phyloP scores from a whole-genome alignment of 2,888 invertebrate species.

The Oscheius sp. region DNA sequence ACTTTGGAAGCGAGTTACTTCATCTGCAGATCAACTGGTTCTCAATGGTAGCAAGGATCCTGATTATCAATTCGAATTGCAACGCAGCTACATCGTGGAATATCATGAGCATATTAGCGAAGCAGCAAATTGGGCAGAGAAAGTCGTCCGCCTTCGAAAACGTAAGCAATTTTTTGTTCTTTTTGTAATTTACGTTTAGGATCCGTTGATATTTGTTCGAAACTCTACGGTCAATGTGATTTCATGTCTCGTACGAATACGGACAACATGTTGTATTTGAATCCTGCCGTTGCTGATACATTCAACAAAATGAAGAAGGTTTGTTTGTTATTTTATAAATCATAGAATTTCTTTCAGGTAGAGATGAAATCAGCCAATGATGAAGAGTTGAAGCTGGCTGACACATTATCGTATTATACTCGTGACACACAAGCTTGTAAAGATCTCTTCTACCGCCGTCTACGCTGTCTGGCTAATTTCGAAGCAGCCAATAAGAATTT shows the following conservation, averaged over 20 bases:
- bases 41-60: slow-evolving; percentile 88
- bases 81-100: slow-evolving; percentile 92
- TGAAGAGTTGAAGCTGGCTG: slow-evolving; percentile 93
- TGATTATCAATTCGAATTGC: slow-evolving; percentile 97
- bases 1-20: slow-evolving; percentile 83
- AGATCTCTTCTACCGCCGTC: slow-evolving; percentile 88
- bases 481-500: slow-evolving; percentile 94
- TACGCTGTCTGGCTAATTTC: slow-evolving; percentile 91
- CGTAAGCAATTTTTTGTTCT: slow-evolving; percentile 45
- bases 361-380: slow-evolving; percentile 96
- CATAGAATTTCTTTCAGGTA: slow-evolving; percentile 82
- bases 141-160: slow-evolving; percentile 82
- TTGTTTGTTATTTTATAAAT: slow-evolving; percentile 87
- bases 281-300: slow-evolving; percentile 73
- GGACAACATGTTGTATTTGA: slow-evolving; percentile 79
- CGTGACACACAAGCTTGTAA: slow-evolving; percentile 96
- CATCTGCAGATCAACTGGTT: slow-evolving; percentile 93
- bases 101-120: slow-evolving; percentile 95
- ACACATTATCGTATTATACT: slow-evolving; percentile 96
- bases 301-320: slow-evolving; percentile 61
- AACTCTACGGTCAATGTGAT: slow-evolving; percentile 88
- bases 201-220: slow-evolving; percentile 94
- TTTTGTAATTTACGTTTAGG: slow-evolving; percentile 76
- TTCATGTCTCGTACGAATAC: slow-evolving; percentile 91
- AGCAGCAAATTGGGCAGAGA: slow-evolving; percentile 88